phyloP scores from a whole-genome alignment of 2,888 invertebrate genomes.

The Bombylius discolor region DNA sequence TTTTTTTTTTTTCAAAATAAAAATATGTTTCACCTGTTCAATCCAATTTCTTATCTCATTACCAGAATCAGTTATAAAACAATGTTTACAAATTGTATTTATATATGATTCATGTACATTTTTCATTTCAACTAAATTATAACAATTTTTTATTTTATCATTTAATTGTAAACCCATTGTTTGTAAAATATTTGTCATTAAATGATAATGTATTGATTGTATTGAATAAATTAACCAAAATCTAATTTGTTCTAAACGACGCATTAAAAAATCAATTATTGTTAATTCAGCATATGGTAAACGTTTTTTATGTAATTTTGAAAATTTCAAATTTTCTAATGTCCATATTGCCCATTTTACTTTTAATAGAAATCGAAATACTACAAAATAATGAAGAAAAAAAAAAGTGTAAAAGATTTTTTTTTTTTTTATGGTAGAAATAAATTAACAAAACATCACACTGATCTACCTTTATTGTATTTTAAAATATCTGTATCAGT shows the following conservation, averaged over 20 bases:
- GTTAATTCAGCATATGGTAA: conserved; percentile 30
- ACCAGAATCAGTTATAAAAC: conserved; percentile 21
- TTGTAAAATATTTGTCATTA: conserved; percentile 40
- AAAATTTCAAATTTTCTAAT: conserved; percentile 28
- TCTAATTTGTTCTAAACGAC: conserved; percentile 40
- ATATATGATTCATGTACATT: conserved; percentile 30
- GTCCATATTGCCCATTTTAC: conserved; percentile 43
- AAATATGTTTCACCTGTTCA: conserved; percentile 20
- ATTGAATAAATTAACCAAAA: conserved; percentile 43
- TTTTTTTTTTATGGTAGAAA: neutral
- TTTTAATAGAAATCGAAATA: conserved; percentile 42
- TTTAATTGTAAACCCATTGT: conserved; percentile 27
- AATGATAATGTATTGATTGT: conserved; percentile 40
- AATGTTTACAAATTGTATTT: conserved; percentile 25
- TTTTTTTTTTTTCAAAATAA: neutral
- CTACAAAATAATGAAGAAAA: conserved; percentile 13
- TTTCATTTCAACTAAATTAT: conserved; percentile 27
- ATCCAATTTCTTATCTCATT: conserved; percentile 18
- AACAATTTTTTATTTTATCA: conserved; percentile 22
- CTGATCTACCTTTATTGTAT: conserved; percentile 25
- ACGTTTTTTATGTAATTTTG: conserved; percentile 18
- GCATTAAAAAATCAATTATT: conserved; percentile 28
- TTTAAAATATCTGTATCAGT: conserved; percentile 20
- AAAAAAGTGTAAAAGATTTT: neutral
- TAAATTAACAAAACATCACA: neutral